Evolutionary conservation across 2,113 vertebrate genomes (phyloP).

Genomic region (Patagioenas fasciata): DNA sequence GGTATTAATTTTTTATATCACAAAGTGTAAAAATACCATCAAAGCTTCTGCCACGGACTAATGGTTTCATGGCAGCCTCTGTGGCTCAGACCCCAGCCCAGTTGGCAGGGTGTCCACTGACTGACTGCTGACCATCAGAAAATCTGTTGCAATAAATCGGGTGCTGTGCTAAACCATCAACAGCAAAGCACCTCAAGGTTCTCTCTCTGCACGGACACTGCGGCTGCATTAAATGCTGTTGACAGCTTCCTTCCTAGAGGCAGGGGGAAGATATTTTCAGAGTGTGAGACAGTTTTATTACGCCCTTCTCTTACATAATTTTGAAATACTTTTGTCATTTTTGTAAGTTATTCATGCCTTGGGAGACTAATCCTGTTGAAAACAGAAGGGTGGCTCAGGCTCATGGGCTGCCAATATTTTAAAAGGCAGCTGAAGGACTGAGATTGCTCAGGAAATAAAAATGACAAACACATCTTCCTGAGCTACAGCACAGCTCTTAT

Average conservation of each 20-base stretch:
- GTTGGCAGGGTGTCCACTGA: rapidly evolving
- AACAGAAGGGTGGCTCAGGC: neutral
- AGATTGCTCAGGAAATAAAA: neutral
- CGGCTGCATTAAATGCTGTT: neutral
- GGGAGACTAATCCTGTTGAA: neutral
- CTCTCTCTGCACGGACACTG: neutral
- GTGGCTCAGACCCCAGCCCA: neutral
- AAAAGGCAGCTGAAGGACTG: neutral
- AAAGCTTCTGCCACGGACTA: neutral
- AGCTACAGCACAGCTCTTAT: neutral
- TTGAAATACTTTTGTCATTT: neutral
- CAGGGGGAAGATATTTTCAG: neutral
- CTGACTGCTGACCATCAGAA: neutral
- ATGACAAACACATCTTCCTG: neutral
- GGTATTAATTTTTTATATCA: neutral
- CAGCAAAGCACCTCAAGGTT: neutral
- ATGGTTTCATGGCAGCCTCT: neutral
- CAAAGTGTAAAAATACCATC: neutral
- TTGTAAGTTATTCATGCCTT: neutral
- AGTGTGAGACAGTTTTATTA: neutral
- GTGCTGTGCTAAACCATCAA: neutral
- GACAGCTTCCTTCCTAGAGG: neutral
- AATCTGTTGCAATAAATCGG: rapidly evolving
- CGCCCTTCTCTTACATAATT: neutral
- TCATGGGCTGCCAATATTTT: neutral